A percentile compares a stretch with the other conserved stretches of the same genome.
These are phyloP conservation scores for Drosophila sordidapex DNA, from an alignment of 2,888 invertebrate genomes.

Conservation along the genomic window DNA sequence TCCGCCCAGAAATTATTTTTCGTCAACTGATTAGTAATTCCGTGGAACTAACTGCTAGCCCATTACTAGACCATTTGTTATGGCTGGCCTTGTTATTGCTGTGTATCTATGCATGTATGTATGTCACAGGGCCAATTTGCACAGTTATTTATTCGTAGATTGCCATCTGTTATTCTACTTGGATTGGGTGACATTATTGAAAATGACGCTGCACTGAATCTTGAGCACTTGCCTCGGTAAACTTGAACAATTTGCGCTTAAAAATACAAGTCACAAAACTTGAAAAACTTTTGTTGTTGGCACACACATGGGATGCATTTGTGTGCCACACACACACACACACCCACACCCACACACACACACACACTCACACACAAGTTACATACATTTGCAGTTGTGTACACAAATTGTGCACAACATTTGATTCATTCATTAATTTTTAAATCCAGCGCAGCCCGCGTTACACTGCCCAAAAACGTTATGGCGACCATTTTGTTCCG, in stretches of 20 bases:
- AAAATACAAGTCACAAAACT: slow-evolving; percentile 40
- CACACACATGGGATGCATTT: neutral
- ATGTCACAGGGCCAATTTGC: slow-evolving; percentile 26
- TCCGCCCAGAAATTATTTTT: neutral
- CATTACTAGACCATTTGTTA: neutral
- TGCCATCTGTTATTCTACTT: slow-evolving; percentile 24
- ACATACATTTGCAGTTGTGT: slow-evolving; percentile 27
- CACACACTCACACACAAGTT: neutral
- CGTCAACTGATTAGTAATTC: neutral
- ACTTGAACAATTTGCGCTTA: slow-evolving; percentile 52
- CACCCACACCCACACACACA: neutral
- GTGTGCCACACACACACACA: neutral
- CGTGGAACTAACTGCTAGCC: neutral
- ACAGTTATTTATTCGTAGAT: slow-evolving; percentile 6
- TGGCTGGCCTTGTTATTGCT: slow-evolving; percentile 3
- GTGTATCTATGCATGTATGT: neutral
- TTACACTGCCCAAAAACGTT: slow-evolving; percentile 60
- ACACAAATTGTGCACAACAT: slow-evolving; percentile 49
- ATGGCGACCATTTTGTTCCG: slow-evolving; percentile 38
- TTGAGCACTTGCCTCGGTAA: slow-evolving; percentile 11
- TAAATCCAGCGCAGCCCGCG: slow-evolving; percentile 33
- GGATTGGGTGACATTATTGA: slow-evolving; percentile 11
- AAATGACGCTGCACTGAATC: slow-evolving; percentile 14
- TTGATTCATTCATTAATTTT: slow-evolving; percentile 70
- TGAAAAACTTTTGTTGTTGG: slow-evolving; percentile 31